Base-by-base conservation (phyloP, 1,140 invertebrate genomes). In the Brachionus rotundiformis region DNA sequence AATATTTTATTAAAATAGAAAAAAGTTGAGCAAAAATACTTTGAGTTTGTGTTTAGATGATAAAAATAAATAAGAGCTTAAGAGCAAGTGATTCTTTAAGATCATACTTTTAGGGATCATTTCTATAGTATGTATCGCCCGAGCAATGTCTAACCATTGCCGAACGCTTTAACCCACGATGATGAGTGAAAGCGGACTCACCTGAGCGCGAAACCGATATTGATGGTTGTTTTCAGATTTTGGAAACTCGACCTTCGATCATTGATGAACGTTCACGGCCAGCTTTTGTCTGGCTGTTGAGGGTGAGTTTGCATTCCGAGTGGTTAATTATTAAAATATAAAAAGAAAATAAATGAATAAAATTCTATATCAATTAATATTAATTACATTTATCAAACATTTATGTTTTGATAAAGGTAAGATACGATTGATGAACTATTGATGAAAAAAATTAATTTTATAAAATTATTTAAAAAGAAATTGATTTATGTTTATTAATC, bases 31-130 rank as follows among this genome's bases (percentile, higher is more conserved):
- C 0, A 29, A 63, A 68, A 68, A 33, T 68, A 68, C 29, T 68
- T 16, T 13, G 16, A 68, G 1, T 68, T 68, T 36, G 10, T 0
- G 10, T 6, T 36, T 16, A 3, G 16, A n/a, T 19, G 16, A 16
- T 19, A 19, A 2, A 19, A 36, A 33, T 68, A 68, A 68, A 68
- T 68, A 39, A 16, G 16, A 33, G 63, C n/a, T 19, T 16, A 7
- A 19, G 16, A 31, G 29, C 29, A n/a, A 19, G 16, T 68, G 63
- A 5, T 68, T 68, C 33, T 68, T 68, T 68, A 68, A 68, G 63
- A 68, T 68, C 63, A 68, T 68, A 68, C 63, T 68, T 68, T 68
- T 68, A 68, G 63, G 63, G 63, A 68, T 68, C 63, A 68, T 68
- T 68, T 68, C 63, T 68, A 68, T 68, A 68, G 63, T 68, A 68